Base-by-base conservation (phyloP, 2,113 vertebrate genomes). In the Ameiurus melas region DNA sequence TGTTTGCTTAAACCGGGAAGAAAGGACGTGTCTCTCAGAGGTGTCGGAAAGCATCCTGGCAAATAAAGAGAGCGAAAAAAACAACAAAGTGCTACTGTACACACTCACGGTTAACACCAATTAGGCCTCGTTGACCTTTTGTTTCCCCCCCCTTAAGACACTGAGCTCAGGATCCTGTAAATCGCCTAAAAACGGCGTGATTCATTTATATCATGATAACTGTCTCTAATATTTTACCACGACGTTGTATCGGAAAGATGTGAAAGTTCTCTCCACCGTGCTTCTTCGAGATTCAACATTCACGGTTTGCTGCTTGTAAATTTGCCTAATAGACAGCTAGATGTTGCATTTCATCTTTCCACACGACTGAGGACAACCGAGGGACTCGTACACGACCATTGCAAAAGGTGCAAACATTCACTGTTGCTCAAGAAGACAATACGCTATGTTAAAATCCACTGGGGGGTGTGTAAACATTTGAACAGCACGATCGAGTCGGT, bases 11-110 rank as follows among this genome's bases (percentile, higher is more conserved):
- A 85, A 87, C 19, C 71, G 81, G 83, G 84, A 71, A 80, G 88
- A 93, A 66, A 91, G 88, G 91, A 90, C 90, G 87, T 90, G 82
- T 90, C 91, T 90, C 82, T 84, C 91, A 86, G 90, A 92, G 93
- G 94, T 94, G 94, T 94, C 51, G 89, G 94, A 91, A 95, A 95
- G 93, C 93, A 93, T 94, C 93, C 93, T 93, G 93, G 90, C 90
- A 93, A 95, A 95, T 93, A 94, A 85, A 92, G 84, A 73, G 73
- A 64, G 73, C 58, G 66, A 87, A 88, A 86, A 47, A 92, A 73
- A 91, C 85, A 85, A 81, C 90, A 60, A 91, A 92, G 92, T 86
- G 93, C 92, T 90, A 93, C 92, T 77, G 92, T 92, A 90, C 51
- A 80, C 73, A 27, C 58, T 79, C n/a, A 19, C 20, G 0, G 27